These are phyloP conservation scores for Mesochorus sp. DNA, from an alignment of 2,888 invertebrate species.

Conservation along the genomic window DNA sequence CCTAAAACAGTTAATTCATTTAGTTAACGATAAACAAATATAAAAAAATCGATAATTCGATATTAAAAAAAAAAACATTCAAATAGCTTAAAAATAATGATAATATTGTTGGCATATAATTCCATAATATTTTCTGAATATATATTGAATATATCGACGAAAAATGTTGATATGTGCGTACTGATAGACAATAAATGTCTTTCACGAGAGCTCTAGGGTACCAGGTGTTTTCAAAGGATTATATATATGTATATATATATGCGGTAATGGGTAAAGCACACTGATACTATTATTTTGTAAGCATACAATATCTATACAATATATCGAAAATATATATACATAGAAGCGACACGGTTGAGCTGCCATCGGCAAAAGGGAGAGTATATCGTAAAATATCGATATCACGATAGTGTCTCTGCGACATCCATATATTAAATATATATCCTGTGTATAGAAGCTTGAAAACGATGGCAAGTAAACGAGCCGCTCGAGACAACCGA, in stretches of 20 bases:
- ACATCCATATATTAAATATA: conserved; percentile 27
- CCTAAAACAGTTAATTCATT: too few relatives aligned
- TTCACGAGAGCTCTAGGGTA: conserved; percentile 13
- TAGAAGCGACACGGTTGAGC: not conserved
- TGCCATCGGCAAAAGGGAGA: conserved; percentile 8
- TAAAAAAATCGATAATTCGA: too few relatives aligned
- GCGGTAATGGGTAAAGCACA: conserved; percentile 41
- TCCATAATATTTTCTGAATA: not conserved
- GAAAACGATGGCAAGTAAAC: conserved; percentile 26
- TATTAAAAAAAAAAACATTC: too few relatives aligned
- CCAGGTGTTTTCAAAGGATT: conserved; percentile 28
- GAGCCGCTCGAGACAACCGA: conserved; percentile 5
- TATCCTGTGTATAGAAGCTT: not conserved
- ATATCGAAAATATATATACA: conserved; percentile 10
- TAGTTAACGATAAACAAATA: not conserved
- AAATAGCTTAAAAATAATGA: not conserved
- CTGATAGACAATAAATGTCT: not conserved
- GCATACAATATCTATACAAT: conserved; percentile 27
- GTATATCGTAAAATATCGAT: conserved; percentile 50
- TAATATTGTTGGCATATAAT: not conserved
- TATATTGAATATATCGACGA: not conserved
- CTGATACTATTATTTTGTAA: conserved; percentile 36
- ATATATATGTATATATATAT: too few relatives aligned
- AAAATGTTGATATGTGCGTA: conserved; percentile 10
- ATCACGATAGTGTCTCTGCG: conserved; percentile 26